phyloP scores from a whole-genome alignment of 2,888 invertebrate genomes.

The Troides aeacus region DNA sequence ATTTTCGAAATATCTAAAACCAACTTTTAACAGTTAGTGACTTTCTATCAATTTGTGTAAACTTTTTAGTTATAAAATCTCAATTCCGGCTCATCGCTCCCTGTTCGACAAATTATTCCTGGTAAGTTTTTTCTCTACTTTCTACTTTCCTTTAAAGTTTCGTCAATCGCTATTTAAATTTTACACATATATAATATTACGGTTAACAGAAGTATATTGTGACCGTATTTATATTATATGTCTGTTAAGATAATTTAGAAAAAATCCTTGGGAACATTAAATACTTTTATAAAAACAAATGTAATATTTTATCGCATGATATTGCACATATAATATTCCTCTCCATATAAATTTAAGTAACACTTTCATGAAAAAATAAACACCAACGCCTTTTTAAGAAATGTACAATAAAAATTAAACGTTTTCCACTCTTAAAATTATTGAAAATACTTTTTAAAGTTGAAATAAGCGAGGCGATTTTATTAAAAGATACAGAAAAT shows the following conservation, averaged over 20 bases:
- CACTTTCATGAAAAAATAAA: not conserved
- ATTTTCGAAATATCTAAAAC: slow-evolving; percentile 32
- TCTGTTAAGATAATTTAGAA: no score
- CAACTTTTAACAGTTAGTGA: slow-evolving; percentile 31
- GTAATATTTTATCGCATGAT: not conserved
- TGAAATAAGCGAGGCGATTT: not conserved
- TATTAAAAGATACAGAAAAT: not conserved
- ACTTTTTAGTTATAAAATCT: slow-evolving; percentile 15
- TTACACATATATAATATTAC: not conserved
- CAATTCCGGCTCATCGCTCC: slow-evolving; percentile 1
- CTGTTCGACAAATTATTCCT: not conserved
- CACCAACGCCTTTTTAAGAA: not conserved
- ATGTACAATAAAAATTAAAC: not conserved
- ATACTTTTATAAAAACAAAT: not conserved
- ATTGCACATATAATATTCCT: not conserved
- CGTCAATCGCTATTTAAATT: not conserved
- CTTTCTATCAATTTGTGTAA: slow-evolving; percentile 16
- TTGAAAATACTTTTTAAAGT: not conserved
- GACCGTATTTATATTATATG: not conserved
- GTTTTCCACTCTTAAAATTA: not conserved
- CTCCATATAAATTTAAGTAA: not conserved
- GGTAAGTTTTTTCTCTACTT: slow-evolving; percentile 13
- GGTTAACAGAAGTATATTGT: not conserved
- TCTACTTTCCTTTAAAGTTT: not conserved
- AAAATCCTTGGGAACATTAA: not conserved